These are phyloP conservation scores for Meloidogyne exigua DNA, from an alignment of 1,140 invertebrate species.

Conservation along the genomic window DNA sequence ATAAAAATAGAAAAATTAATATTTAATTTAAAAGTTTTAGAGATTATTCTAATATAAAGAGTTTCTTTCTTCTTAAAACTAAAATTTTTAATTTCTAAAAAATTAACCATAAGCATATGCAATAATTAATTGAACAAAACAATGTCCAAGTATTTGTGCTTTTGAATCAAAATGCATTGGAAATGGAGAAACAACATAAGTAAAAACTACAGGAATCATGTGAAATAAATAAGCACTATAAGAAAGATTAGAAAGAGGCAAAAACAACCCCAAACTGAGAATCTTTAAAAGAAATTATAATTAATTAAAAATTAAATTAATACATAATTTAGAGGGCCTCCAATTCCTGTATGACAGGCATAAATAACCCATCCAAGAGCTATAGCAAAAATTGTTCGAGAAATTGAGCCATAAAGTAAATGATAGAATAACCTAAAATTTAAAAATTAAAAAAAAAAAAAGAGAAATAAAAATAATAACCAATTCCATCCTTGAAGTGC, in stretches of 20 bases:
- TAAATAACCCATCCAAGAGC: constrained; percentile 60
- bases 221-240: constrained; percentile 62
- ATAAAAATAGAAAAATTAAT: background rate
- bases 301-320: background rate
- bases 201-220: constrained; percentile 63
- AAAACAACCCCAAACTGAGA: constrained; percentile 43
- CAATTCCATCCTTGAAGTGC: constrained; percentile 59
- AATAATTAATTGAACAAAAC: constrained; percentile 55
- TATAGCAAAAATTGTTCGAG: constrained; percentile 57
- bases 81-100: constrained; percentile 12
- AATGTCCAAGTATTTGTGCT: constrained; percentile 51
- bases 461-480: no score
- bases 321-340: constrained; percentile 50
- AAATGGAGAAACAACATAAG: constrained; percentile 59
- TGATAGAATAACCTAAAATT: constrained; percentile 54
- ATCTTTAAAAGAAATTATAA: constrained; percentile 40
- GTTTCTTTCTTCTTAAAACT: no score
- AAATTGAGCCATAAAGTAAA: constrained; percentile 53
- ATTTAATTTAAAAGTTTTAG: no score
- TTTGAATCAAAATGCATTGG: constrained; percentile 55
- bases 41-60: no score
- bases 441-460: constrained; percentile 1
- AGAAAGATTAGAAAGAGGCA: constrained; percentile 56
- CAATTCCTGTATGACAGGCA: constrained; percentile 62
- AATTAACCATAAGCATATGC: constrained; percentile 55